Conservation (phyloP, 2,113 vertebrate species). For the Meleagris gallopavo region DNA sequence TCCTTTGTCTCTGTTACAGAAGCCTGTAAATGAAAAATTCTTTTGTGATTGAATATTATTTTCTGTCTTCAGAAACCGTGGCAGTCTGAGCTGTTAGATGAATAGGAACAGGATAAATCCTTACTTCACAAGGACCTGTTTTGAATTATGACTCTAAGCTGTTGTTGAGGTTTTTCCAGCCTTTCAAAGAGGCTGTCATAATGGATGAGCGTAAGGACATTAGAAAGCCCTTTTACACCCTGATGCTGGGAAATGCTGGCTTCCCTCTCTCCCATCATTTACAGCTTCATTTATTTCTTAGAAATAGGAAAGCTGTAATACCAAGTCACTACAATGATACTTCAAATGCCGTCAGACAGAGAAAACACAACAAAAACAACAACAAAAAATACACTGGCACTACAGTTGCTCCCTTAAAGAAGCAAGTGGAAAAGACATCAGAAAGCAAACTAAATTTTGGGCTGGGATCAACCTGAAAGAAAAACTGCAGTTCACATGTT, state of each 20-base stretch:
- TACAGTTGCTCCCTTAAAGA: accelerated
- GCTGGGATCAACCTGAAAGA: accelerated
- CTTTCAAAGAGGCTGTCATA: background rate
- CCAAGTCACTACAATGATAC: background rate
- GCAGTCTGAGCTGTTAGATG: background rate
- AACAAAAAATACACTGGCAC: background rate
- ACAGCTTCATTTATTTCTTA: background rate
- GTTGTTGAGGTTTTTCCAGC: background rate
- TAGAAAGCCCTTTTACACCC: background rate
- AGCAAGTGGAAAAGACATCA: background rate
- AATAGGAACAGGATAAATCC: background rate
- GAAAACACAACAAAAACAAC: background rate
- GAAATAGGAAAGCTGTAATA: background rate
- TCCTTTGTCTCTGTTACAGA: background rate
- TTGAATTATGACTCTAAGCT: background rate
- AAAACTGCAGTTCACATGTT: background rate
- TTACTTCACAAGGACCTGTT: background rate
- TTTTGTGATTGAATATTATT: background rate
- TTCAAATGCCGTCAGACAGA: background rate
- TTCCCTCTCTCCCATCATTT: background rate
- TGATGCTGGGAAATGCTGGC: background rate
- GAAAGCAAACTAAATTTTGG: background rate
- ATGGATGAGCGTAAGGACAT: background rate
- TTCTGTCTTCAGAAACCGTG: background rate
- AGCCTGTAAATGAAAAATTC: background rate